These are phyloP conservation scores for Ectemnius continuus DNA, from an alignment of 2,888 invertebrate species.

Conservation along the genomic window DNA sequence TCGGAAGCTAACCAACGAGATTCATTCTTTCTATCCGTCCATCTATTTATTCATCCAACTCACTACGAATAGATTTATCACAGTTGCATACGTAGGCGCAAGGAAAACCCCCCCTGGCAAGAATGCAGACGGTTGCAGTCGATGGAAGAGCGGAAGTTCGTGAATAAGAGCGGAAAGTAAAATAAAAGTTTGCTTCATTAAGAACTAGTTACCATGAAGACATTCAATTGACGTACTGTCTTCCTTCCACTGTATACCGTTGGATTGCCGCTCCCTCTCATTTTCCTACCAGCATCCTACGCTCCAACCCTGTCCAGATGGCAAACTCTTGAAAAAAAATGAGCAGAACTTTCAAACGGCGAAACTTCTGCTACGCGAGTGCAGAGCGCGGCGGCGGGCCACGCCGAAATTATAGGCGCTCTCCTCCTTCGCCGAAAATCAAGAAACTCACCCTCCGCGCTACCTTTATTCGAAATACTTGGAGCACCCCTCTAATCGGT, in stretches of 20 bases:
- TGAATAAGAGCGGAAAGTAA: slow-evolving; percentile 53
- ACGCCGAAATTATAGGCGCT: slow-evolving; percentile 48
- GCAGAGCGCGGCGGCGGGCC: neutral
- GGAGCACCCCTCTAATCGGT: slow-evolving; percentile 53
- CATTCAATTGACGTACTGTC: slow-evolving; percentile 60
- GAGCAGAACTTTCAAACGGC: slow-evolving; percentile 41
- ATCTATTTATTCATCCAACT: neutral
- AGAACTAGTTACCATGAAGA: slow-evolving; percentile 63
- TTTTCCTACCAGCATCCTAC: slow-evolving; percentile 57
- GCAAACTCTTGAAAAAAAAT: slow-evolving; percentile 48
- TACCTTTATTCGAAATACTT: slow-evolving; percentile 51
- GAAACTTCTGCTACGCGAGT: slow-evolving; percentile 36
- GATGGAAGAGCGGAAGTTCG: slow-evolving; percentile 4
- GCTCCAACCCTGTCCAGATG: slow-evolving; percentile 24
- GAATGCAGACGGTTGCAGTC: slow-evolving; percentile 15
- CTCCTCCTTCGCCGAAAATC: slow-evolving; percentile 44
- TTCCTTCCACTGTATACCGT: neutral
- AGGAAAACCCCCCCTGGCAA: slow-evolving; percentile 8
- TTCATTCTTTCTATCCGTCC: too few species aligned
- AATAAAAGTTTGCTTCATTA: slow-evolving; percentile 65
- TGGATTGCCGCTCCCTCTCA: slow-evolving; percentile 31
- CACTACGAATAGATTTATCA: neutral
- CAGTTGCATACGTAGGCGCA: slow-evolving; percentile 15
- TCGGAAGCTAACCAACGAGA: too few species aligned
- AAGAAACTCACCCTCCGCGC: slow-evolving; percentile 33